Evolutionary conservation across 2,797 vertebrate species (phyloP).

Genomic region (Falco biarmicus): DNA sequence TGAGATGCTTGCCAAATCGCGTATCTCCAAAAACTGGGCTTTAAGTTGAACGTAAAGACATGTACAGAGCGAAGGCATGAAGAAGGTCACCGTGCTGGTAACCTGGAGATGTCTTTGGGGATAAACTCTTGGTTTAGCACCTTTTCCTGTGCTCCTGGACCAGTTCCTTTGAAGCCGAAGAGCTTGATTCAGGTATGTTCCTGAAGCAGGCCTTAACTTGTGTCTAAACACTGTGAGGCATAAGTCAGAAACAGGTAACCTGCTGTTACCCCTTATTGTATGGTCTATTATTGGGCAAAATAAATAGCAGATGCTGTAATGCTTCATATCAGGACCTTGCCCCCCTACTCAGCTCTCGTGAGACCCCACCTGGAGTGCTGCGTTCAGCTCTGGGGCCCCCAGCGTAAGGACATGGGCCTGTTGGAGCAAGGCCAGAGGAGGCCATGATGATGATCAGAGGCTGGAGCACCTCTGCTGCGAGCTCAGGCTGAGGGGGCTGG

Average conservation of each 20-base stretch:
- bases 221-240: not conserved
- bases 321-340: not conserved
- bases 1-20: rapidly evolving
- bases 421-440: too few relatives aligned
- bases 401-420: too few relatives aligned
- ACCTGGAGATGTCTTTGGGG: not conserved
- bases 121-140: not conserved
- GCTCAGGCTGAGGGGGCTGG: too few relatives aligned
- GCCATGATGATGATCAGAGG: too few relatives aligned
- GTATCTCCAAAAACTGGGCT: not conserved
- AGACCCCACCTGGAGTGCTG: too few relatives aligned
- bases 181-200: not conserved
- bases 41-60: not conserved
- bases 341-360: too few relatives aligned
- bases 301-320: not conserved
- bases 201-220: not conserved
- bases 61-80: not conserved
- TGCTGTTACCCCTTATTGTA: not conserved
- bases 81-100: not conserved
- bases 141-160: not conserved
- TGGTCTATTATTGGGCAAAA: not conserved
- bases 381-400: too few relatives aligned
- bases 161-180: not conserved
- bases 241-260: not conserved
- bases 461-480: too few relatives aligned